Evolutionary conservation across 2,113 vertebrate species (phyloP), one percentile per base, ranked within the genome.

Genomic region (Aplodontia rufa): DNA sequence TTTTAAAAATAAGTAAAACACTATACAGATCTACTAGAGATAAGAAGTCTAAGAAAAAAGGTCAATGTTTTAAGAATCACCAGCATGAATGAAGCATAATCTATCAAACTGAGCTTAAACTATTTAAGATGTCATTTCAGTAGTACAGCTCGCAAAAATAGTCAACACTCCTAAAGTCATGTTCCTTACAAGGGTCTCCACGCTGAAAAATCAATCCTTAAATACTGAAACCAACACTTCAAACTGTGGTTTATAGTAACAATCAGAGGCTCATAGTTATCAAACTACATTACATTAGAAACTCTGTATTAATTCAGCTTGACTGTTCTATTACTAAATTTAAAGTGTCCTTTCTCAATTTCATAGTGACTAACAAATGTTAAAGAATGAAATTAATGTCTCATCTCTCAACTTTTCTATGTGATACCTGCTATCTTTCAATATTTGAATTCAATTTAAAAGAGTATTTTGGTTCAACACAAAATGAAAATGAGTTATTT

Each of bases 161-260:
- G 13, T 76, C 79, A 35, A 35, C 92, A 91, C 20, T 89, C 62
- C 13, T 20, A 91, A 95, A 89, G 66, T 85, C 37, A 78, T 51
- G 26, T 87, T 84, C 62, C 60, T 96, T 94, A 82, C 22, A 71
- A 82, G 74, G 14, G 11, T 78, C 47, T 91, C 74, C 6, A 53
- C 40, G n/a, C 42, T 74, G 19, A 96, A 90, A 94, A 92, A 92
- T 45, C 60, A 47, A 78, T 47, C 28, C 30, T 69, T 79, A 87
- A 82, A 92, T 87, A 95, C 55, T 94, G 62, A 97, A 96, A 93
- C 5, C 40, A 96, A 87, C 17, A 7, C 51, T 94, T 81, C 92
- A 91, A 90, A 95, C 92, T 1, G 37, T 30, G 16, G 47, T 49
- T 32, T 93, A 85, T 2, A 47, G 22, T 78, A 97, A 75, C 40